Conservation (phyloP, 1,140 invertebrate species). For the Fopius arisanus region DNA sequence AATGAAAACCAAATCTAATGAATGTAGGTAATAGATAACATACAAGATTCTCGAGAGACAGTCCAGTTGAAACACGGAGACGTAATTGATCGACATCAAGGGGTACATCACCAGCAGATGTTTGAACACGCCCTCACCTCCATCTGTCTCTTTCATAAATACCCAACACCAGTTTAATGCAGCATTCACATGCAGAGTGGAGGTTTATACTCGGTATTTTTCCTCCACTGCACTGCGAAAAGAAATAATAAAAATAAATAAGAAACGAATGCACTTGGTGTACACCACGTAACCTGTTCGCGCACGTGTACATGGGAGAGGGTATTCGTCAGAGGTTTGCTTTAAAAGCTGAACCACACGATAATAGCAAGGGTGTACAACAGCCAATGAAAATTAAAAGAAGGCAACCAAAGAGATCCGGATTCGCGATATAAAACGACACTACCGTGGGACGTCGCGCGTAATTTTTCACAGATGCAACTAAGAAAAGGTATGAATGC, state of each 20-base stretch:
- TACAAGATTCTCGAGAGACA: slow-evolving; percentile 16
- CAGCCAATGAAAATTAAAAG: slow-evolving; percentile 2
- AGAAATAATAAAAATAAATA: not conserved
- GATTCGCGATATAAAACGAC: slow-evolving; percentile 1
- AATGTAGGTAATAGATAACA: slow-evolving; percentile 5
- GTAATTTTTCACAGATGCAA: slow-evolving; percentile 19
- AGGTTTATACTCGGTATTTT: slow-evolving; percentile 11
- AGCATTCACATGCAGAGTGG: slow-evolving; percentile 4
- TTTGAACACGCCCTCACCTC: slow-evolving; percentile 49
- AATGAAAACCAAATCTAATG: not conserved
- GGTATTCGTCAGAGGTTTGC: not conserved
- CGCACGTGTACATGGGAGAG: slow-evolving; percentile 24
- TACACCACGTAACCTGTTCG: slow-evolving; percentile 32
- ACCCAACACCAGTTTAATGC: not conserved
- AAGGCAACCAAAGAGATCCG: slow-evolving; percentile 13
- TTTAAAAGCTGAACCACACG: slow-evolving; percentile 20
- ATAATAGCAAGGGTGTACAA: slow-evolving; percentile 13
- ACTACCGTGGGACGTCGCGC: not conserved
- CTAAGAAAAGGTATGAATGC: slow-evolving; percentile 5
- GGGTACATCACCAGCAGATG: slow-evolving; percentile 53
- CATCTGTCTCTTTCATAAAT: slow-evolving; percentile 49
- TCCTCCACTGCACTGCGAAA: not conserved
- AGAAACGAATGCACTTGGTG: not conserved
- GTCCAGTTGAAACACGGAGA: slow-evolving; percentile 23
- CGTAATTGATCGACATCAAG: slow-evolving; percentile 53